Percentiles rank a stretch among this genome's conserved stretches.
Evolutionary conservation across 2,113 vertebrate genomes (phyloP).

Genomic region (Seriola rivoliana): DNA sequence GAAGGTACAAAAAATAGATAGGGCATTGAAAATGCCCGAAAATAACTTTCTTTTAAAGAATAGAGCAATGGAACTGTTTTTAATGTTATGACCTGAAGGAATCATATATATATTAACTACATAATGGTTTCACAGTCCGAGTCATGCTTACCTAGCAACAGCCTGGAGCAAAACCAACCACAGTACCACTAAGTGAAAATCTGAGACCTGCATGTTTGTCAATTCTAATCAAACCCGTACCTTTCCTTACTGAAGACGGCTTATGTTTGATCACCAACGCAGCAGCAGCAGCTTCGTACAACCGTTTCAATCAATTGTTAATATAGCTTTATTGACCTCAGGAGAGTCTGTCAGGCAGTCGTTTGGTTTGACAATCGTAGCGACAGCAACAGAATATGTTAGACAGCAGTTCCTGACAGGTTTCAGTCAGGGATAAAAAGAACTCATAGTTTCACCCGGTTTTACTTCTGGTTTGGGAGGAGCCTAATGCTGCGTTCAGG

Average conservation of each 20-base stretch:
- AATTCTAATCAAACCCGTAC: background rate
- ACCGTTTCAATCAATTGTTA: background rate
- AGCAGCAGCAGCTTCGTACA: background rate
- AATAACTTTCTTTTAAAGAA: too few species aligned
- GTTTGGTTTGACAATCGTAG: fast-evolving
- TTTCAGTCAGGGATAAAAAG: fast-evolving
- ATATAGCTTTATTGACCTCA: fast-evolving
- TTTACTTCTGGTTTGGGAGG: conserved; percentile 55
- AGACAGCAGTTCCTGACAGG: background rate
- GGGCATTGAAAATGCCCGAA: too few species aligned
- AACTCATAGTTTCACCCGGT: fast-evolving
- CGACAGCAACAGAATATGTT: fast-evolving
- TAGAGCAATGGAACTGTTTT: too few species aligned
- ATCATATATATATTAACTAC: background rate
- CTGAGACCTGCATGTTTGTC: background rate
- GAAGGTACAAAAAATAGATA: background rate
- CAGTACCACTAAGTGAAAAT: background rate
- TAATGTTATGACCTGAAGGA: too few species aligned
- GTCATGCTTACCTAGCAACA: background rate
- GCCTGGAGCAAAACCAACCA: background rate
- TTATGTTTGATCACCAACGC: background rate
- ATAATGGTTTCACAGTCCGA: background rate
- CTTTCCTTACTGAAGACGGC: background rate
- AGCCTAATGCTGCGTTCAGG: conserved; percentile 16
- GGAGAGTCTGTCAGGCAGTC: fast-evolving